phyloP scores from a whole-genome alignment of 2,113 vertebrate species.

The Brachirus orientalis region DNA sequence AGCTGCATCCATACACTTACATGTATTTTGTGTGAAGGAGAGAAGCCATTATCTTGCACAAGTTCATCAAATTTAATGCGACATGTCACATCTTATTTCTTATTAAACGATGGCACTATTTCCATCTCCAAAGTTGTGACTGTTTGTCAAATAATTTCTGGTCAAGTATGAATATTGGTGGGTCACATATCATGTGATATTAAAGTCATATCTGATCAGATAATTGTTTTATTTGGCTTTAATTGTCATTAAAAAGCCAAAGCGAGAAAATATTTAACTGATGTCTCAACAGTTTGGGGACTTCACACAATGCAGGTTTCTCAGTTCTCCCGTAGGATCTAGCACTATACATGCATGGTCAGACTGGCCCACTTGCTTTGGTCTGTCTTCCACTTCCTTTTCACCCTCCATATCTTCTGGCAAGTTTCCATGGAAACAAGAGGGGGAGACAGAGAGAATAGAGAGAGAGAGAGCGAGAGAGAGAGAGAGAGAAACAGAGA shows the following conservation, averaged over 20 bases:
- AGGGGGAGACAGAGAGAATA: slow-evolving; percentile 21
- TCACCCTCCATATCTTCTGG: slow-evolving; percentile 66
- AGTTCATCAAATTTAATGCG: slow-evolving; percentile 24
- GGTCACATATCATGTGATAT: no score
- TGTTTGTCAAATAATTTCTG: no score
- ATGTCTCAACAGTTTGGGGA: slow-evolving; percentile 29
- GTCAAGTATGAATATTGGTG: no score
- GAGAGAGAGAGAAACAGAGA: slow-evolving; percentile 47
- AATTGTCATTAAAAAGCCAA: background rate
- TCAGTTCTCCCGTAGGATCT: slow-evolving; percentile 67
- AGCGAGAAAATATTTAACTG: background rate
- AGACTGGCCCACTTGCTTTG: slow-evolving; percentile 76
- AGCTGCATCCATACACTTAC: no score
- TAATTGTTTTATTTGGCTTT: no score
- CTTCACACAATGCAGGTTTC: slow-evolving; percentile 41
- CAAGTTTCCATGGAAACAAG: slow-evolving; percentile 87
- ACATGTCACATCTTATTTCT: slow-evolving; percentile 22
- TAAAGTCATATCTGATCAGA: no score
- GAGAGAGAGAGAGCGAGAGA: slow-evolving; percentile 40
- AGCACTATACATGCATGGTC: slow-evolving; percentile 68
- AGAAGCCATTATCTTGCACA: no score
- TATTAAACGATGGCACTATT: slow-evolving; percentile 6
- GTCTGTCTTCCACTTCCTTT: slow-evolving; percentile 63
- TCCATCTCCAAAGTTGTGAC: no score
- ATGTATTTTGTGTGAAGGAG: no score